Evolutionary conservation across 2,797 vertebrate species (phyloP).

Genomic region (Esox lucius): DNA sequence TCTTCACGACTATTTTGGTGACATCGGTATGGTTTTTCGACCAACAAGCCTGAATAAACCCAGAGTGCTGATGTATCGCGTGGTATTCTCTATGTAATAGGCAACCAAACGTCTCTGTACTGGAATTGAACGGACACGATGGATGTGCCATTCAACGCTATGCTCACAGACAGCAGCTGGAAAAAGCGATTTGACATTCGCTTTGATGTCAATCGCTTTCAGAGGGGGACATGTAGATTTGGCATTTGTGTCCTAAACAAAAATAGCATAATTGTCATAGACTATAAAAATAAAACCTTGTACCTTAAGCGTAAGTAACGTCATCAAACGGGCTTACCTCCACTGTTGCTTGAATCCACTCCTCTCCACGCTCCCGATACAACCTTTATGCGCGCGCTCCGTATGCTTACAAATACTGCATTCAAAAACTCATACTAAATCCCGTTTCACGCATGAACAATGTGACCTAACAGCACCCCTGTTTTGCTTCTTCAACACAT

Average conservation of each 20-base stretch:
- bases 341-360: constrained; percentile 30
- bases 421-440: constrained; percentile 17
- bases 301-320: neutral
- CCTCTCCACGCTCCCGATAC: constrained; percentile 27
- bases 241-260: neutral
- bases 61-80: neutral
- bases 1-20: neutral
- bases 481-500: neutral
- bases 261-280: neutral
- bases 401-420: constrained; percentile 13
- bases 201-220: neutral
- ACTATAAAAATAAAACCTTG: neutral
- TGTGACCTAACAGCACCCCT: constrained; percentile 36
- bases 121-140: neutral
- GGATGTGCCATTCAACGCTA: neutral
- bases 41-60: neutral
- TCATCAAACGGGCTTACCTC: constrained; percentile 47
- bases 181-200: constrained; percentile 20
- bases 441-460: constrained; percentile 44
- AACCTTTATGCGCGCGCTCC: constrained; percentile 36
- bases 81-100: neutral
- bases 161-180: neutral
- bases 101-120: neutral
- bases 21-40: neutral
- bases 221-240: neutral